phyloP scores from a whole-genome alignment of 2,113 vertebrate species.

The Larimichthys polyactis region DNA sequence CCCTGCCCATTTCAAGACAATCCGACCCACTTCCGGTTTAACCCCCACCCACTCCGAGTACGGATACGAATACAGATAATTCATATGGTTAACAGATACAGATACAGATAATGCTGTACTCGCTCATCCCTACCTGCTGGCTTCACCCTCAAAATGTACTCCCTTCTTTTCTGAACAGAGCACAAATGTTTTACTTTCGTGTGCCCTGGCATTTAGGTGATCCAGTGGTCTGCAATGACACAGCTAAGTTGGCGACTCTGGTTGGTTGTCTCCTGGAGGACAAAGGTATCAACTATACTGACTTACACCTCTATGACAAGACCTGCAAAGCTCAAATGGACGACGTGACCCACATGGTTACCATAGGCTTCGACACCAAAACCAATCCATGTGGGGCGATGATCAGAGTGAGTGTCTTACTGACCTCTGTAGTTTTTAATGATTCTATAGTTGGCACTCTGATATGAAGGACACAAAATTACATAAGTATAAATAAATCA shows the following conservation, averaged over 20 bases:
- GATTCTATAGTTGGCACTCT: too few species aligned
- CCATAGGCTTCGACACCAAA: neutral
- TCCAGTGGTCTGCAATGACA: neutral
- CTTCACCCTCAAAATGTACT: too few species aligned
- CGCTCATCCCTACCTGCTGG: too few species aligned
- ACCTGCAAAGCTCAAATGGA: neutral
- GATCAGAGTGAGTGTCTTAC: neutral
- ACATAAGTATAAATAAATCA: too few species aligned
- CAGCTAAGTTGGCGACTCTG: neutral
- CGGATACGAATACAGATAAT: too few species aligned
- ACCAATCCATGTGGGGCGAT: neutral
- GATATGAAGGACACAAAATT: too few species aligned
- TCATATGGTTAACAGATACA: too few species aligned
- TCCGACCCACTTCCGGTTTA: too few species aligned
- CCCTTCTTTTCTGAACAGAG: too few species aligned
- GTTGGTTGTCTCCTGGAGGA: slow-evolving; percentile 1
- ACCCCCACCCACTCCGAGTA: too few species aligned
- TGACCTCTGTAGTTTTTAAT: neutral
- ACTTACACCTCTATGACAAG: neutral
- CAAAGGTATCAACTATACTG: neutral
- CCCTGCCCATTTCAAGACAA: too few species aligned
- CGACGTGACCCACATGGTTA: neutral
- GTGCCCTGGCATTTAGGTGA: neutral
- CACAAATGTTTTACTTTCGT: neutral
- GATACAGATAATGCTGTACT: too few species aligned